Base-by-base conservation (phyloP, 2,888 invertebrate species). In the Sipha maydis region DNA sequence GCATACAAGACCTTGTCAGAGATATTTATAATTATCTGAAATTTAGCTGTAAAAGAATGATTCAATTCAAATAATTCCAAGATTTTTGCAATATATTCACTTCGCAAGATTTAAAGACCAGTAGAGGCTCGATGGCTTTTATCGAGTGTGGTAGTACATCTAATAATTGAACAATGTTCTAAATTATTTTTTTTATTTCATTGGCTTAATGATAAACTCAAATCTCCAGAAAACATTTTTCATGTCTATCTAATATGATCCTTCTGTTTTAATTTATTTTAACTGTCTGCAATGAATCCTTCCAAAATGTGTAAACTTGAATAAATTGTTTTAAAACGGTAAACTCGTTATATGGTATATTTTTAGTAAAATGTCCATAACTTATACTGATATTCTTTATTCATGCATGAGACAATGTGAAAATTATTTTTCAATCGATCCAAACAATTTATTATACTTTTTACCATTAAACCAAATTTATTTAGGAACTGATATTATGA, bases 31-130 rank as follows among this genome's bases (percentile, higher is more conserved):
- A n/a, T n/a, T n/a, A n/a, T n/a, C n/a, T n/a, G n/a, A n/a, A n/a
- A n/a, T n/a, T n/a, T n/a, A n/a, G n/a, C n/a, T n/a, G n/a, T n/a
- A n/a, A n/a, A n/a, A n/a, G n/a, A n/a, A n/a, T n/a, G n/a, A n/a
- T n/a, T n/a, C n/a, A n/a, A n/a, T n/a, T n/a, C n/a, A n/a, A n/a
- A n/a, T n/a, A n/a, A n/a, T n/a, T n/a, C n/a, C n/a, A n/a, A n/a
- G n/a, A n/a, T n/a, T n/a, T n/a, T n/a, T n/a, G n/a, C n/a, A n/a
- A n/a, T n/a, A n/a, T n/a, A n/a, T n/a, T n/a, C n/a, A n/a, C 77
- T 28, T 77, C 77, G 48, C 54, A 77, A 77, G 5, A 77, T 48
- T 77, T 77, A 48, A 77, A 77, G 77, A 77, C 77, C 77, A 77
- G n/a, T 48, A 31, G 0, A 77, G 48, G 38, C 75, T 38, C 75